Percentiles rank a stretch among this genome's conserved stretches.
Conservation (phyloP, 2,888 invertebrate genomes). For the Xylota segnis region DNA sequence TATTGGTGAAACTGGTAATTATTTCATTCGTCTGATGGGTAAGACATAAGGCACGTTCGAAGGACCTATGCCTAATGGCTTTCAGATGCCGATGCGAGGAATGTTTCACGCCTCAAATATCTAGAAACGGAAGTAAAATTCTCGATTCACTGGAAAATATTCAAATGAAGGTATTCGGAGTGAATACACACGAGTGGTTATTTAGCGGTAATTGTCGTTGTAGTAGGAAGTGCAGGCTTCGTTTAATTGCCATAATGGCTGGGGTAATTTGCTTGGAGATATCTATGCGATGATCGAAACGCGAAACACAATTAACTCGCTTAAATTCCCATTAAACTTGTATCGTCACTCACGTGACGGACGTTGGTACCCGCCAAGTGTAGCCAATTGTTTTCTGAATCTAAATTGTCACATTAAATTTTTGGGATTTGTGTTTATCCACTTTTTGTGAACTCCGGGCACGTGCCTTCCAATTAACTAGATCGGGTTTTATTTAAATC, state of each 20-base stretch:
- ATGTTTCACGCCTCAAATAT: conserved; percentile 3
- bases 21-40: background rate
- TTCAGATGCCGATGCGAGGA: background rate
- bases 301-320: conserved; percentile 38
- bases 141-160: background rate
- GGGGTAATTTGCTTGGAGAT: conserved; percentile 28
- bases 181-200: background rate
- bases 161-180: background rate
- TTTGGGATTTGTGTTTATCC: background rate
- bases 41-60: background rate
- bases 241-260: conserved; percentile 47
- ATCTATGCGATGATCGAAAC: conserved; percentile 27
- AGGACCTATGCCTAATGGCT: background rate
- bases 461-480: background rate
- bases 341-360: conserved; percentile 12
- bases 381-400: conserved; percentile 7
- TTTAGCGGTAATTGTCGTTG: background rate
- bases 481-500: background rate
- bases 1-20: background rate
- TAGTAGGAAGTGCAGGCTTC: conserved; percentile 17
- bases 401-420: conserved; percentile 9
- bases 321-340: conserved; percentile 38
- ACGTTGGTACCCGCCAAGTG: background rate
- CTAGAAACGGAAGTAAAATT: conserved; percentile 16
- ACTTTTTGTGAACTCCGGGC: background rate